These are phyloP conservation scores for Ambastaia sidthimunki DNA, from an alignment of 2,797 vertebrate species.

Conservation along the genomic window DNA sequence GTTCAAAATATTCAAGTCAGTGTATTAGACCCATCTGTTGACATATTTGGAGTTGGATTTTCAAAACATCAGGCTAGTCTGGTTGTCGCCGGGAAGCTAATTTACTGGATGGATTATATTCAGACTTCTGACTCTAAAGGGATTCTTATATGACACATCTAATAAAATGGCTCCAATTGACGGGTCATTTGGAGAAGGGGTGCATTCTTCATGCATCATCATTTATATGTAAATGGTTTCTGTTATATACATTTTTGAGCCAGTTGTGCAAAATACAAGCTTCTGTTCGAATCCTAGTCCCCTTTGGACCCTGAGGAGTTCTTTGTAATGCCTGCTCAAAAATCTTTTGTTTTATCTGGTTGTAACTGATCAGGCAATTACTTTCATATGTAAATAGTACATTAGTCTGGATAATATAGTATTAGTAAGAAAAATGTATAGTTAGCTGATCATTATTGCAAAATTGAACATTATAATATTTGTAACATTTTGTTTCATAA, in stretches of 20 bases:
- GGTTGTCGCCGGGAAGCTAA: constrained; percentile 3
- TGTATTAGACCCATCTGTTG: background rate
- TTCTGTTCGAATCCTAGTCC: background rate
- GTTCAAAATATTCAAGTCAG: background rate
- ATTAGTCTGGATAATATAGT: too few species aligned
- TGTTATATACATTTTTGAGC: constrained; percentile 14
- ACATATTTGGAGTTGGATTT: background rate
- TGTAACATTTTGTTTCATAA: too few species aligned
- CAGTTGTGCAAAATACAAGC: background rate
- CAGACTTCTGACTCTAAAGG: background rate
- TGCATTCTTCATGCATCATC: background rate
- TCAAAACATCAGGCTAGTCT: background rate
- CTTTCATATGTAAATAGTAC: too few species aligned
- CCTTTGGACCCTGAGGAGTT: background rate
- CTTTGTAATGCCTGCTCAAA: background rate
- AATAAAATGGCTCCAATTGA: background rate
- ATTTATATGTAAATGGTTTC: background rate
- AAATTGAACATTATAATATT: too few species aligned
- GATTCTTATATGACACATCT: constrained; percentile 7
- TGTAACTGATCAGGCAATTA: too few species aligned
- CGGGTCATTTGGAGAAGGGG: background rate
- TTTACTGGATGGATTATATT: constrained; percentile 23
- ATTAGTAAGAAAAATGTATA: too few species aligned
- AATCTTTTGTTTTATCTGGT: too few species aligned
- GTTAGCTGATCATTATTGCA: too few species aligned